These are phyloP conservation scores for Ophion ventricosus DNA, from an alignment of 2,888 invertebrate genomes.

Conservation along the genomic window DNA sequence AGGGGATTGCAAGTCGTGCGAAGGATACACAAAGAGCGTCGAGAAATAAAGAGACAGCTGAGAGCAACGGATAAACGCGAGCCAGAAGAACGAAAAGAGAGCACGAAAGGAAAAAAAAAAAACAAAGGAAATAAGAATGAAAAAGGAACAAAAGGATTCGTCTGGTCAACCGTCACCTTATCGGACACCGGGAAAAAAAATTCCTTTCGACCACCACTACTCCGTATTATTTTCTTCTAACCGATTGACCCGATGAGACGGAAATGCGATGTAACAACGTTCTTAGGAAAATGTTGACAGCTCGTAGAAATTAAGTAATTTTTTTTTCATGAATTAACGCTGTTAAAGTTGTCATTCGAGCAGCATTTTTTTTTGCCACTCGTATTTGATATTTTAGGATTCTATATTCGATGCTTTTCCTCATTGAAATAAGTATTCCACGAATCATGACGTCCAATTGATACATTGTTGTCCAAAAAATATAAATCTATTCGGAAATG, in stretches of 20 bases:
- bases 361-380: too few species aligned
- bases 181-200: conserved; percentile 31
- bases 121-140: not conserved
- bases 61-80: conserved; percentile 5
- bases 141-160: conserved; percentile 22
- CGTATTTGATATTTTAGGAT: too few species aligned
- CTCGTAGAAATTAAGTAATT: not conserved
- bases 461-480: too few species aligned
- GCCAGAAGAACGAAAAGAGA: not conserved
- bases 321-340: not conserved
- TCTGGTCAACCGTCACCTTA: conserved; percentile 46
- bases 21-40: conserved; percentile 4
- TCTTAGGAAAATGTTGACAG: not conserved
- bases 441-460: too few species aligned
- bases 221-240: conserved; percentile 35
- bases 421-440: too few species aligned
- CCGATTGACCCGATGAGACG: conserved; percentile 18
- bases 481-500: too few species aligned
- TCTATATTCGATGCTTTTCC: too few species aligned
- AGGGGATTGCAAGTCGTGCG: conserved; percentile 58
- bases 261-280: conserved; percentile 12
- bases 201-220: conserved; percentile 43
- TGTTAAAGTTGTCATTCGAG: too few species aligned
- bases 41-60: not conserved
- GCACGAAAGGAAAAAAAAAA: conserved; percentile 2